Percentiles rank a stretch among this genome's conserved stretches.
phyloP scores from a whole-genome alignment of 2,113 vertebrate species.

The Rhizomys pruinosus region DNA sequence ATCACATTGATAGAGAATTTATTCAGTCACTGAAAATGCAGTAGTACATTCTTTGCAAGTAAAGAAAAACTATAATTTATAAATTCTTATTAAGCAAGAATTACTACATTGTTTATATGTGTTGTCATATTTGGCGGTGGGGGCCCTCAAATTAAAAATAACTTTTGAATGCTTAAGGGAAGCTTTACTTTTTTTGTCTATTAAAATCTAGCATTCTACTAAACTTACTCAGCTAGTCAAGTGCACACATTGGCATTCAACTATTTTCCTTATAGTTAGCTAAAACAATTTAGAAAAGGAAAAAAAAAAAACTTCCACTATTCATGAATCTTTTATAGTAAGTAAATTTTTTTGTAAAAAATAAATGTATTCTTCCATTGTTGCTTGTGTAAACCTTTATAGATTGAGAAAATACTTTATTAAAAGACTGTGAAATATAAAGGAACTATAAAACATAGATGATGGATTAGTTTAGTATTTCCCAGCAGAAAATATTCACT shows the following conservation, averaged over 20 bases:
- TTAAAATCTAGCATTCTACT: neutral
- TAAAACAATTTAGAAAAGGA: neutral
- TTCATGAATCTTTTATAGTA: neutral
- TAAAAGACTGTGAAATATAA: constrained; percentile 70
- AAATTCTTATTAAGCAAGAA: constrained; percentile 6
- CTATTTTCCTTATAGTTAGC: constrained; percentile 27
- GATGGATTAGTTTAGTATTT: constrained; percentile 78
- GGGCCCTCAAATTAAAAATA: too few species aligned
- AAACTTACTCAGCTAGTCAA: constrained; percentile 8
- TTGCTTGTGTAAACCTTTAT: constrained; percentile 63
- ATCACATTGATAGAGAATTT: neutral
- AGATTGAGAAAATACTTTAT: constrained; percentile 70
- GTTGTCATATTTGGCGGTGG: too few species aligned
- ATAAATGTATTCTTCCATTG: constrained; percentile 63
- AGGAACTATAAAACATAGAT: constrained; percentile 67
- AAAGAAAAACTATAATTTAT: neutral
- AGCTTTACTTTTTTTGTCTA: neutral
- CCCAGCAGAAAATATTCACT: constrained; percentile 65
- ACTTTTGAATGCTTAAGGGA: too few species aligned
- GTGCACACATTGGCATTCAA: neutral
- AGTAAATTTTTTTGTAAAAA: constrained; percentile 50
- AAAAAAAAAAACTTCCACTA: too few species aligned
- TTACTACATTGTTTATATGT: too few species aligned
- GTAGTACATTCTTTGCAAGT: neutral
- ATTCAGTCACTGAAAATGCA: neutral